Evolutionary conservation across 2,888 invertebrate genomes (phyloP).

Genomic region (Petrophora chlorosata): DNA sequence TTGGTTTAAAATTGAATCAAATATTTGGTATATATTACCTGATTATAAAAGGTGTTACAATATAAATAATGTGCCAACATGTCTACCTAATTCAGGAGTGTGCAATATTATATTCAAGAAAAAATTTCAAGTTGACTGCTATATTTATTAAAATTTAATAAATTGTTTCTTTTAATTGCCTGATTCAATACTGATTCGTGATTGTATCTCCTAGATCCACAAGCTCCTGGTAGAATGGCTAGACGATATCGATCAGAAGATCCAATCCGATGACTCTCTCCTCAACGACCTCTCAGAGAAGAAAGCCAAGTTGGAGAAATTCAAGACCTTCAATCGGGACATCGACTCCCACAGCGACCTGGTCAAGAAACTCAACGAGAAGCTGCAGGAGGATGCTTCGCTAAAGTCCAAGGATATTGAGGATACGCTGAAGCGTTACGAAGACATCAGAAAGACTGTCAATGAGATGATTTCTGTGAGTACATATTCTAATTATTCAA

Average conservation of each 20-base stretch:
- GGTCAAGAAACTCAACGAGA: conserved; percentile 89
- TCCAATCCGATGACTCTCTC: conserved; percentile 88
- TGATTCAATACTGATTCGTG: conserved; percentile 17
- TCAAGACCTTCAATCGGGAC: conserved; percentile 91
- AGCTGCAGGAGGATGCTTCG: conserved; percentile 87
- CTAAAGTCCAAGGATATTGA: conserved; percentile 88
- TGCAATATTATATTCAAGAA: no score
- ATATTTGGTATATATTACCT: no score
- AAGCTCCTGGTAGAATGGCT: conserved; percentile 94
- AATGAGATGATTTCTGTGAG: conserved; percentile 86
- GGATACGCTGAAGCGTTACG: conserved; percentile 88
- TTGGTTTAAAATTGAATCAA: no score
- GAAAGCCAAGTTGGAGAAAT: conserved; percentile 94
- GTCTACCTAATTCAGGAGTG: no score
- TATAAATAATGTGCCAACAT: no score
- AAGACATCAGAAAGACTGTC: conserved; percentile 86
- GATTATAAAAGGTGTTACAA: no score
- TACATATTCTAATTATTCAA: no score
- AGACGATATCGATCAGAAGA: conserved; percentile 93
- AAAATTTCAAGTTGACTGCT: no score
- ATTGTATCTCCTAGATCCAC: conserved; percentile 72
- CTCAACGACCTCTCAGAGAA: conserved; percentile 96
- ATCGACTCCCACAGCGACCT: conserved; percentile 91
- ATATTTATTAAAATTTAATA: no score
- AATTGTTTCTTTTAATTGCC: no score